Evolutionary conservation across 2,113 vertebrate species (phyloP), one percentile per base, ranked within the genome.

Genomic region (Dasyprocta punctata): DNA sequence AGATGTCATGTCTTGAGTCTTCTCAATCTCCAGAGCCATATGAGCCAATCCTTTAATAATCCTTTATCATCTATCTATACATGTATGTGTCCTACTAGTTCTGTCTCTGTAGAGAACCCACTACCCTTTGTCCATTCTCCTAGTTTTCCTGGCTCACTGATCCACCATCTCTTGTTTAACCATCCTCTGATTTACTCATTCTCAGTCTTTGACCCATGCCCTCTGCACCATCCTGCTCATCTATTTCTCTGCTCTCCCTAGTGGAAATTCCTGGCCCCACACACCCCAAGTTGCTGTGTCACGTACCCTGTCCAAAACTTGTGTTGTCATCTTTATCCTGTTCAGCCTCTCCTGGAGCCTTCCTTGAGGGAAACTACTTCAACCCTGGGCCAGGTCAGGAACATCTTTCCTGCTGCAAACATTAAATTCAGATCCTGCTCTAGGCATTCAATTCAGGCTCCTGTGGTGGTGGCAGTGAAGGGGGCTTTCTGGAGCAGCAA

Each of bases 361-460:
- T 84, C 9, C 10, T 78, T 7, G 33, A 28, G 91, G 84, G 54
- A 38, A 94, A 93, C 71, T 24, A 92, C 91, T 75, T 81, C 86
- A 90, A 14, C 0, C 30, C 10, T 1, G 41, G 52, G 1, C n/a
- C 0, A 2, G 5, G 56, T 77, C n/a, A 65, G 3, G 0, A 73
- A 89, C 41, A 7, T 60, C 95, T 56, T 80, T 38, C 49, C n/a
- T 1, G 5, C 69, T 71, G 69, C 69, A 71, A n/a, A 41, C n/a
- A 38, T 71, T 41, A 7, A n/a, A 0, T 24, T 13, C 0, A 65
- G 61, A 81, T 71, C 56, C 87, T 87, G 61, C 26, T 14, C 9
- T 1, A 8, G 7, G 5, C 28, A 5, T 3, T 1, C 0, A 89
- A 60, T 82, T 63, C 36, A 12, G 61, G 91, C 67, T 92, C 77